Conservation (phyloP, 2,797 vertebrate species). For the Lithobates sylvaticus region DNA sequence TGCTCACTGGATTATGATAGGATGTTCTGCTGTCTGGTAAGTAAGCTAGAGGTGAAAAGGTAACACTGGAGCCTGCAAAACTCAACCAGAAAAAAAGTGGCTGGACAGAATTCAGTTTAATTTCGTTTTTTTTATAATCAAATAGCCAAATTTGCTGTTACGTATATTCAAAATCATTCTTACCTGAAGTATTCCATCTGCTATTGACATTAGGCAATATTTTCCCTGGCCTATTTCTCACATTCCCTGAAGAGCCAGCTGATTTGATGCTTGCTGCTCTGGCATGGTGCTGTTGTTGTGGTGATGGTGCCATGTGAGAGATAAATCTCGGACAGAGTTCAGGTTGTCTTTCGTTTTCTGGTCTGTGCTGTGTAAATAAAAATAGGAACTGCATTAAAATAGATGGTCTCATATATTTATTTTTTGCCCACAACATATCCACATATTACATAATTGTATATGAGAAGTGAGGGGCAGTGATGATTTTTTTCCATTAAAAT, state of each 20-base stretch:
- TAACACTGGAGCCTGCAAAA: too few species aligned
- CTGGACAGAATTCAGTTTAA: too few species aligned
- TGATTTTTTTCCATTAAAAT: too few species aligned
- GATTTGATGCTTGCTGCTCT: constrained; percentile 60
- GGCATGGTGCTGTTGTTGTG: constrained; percentile 63
- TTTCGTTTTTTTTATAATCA: too few species aligned
- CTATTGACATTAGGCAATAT: constrained; percentile 34
- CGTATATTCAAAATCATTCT: neutral
- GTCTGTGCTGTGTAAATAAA: constrained; percentile 62
- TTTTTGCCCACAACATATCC: too few species aligned
- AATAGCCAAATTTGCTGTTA: neutral
- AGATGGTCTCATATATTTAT: too few species aligned
- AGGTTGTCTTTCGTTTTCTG: constrained; percentile 20
- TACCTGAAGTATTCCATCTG: constrained; percentile 64
- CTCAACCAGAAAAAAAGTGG: too few species aligned
- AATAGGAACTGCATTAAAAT: neutral
- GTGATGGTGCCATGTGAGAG: constrained; percentile 74
- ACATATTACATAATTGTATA: too few species aligned
- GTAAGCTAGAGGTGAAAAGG: too few species aligned
- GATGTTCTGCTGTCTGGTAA: too few species aligned
- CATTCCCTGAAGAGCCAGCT: constrained; percentile 61
- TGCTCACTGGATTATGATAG: too few species aligned
- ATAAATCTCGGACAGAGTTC: constrained; percentile 73
- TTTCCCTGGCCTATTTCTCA: constrained; percentile 38
- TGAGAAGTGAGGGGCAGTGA: too few species aligned